Base-by-base conservation (phyloP, 1,140 invertebrate species). In the Zaprionus ornatus region DNA sequence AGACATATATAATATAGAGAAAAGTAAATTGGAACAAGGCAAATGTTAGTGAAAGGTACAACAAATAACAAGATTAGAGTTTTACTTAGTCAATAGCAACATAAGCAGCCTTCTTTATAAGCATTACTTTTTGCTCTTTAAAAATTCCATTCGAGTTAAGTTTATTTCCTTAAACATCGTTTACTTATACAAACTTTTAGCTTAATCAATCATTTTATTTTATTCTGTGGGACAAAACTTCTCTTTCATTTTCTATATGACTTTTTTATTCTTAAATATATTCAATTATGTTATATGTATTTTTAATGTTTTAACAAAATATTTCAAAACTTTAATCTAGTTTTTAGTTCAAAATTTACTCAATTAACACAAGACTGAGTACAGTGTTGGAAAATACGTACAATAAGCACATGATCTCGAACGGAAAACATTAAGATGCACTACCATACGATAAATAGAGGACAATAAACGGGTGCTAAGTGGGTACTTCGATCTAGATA, bases 11-110 rank as follows among this genome's bases (percentile, higher is more conserved):
- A 4, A 48, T 21, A 50, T 21, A 50, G n/a, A 21, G 12, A 1
- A 50, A 23, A 50, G 3, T 50, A 50, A 50, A 50, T 1, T 23
- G 27, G 19, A 68, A 37, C 17, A 57, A 54, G 45, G 45, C 45
- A 50, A 50, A 50, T 50, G 45, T 50, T 50, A 50, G 45, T 50
- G 17, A 23, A 23, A 4, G 19, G 10, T 13, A 21, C 35, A 50
- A 17, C 2, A 17, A 45, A 10, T 6, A 50, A 50, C 4, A 21
- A 23, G 2, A 21, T 50, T 50, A 50, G 4, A 12, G 45, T 2
- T 19, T 48, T 23, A 9, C 17, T 21, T 64, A 29, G 32, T 27
- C 19, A 27, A 25, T 21, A 50, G 25, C 55, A 40, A 32, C 29
- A 32, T 59, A 42, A 54, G 21, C 50, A 52, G 19, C 7, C 17